Base-by-base conservation (phyloP, 2,888 invertebrate genomes). In the Drosophila pegasa region DNA sequence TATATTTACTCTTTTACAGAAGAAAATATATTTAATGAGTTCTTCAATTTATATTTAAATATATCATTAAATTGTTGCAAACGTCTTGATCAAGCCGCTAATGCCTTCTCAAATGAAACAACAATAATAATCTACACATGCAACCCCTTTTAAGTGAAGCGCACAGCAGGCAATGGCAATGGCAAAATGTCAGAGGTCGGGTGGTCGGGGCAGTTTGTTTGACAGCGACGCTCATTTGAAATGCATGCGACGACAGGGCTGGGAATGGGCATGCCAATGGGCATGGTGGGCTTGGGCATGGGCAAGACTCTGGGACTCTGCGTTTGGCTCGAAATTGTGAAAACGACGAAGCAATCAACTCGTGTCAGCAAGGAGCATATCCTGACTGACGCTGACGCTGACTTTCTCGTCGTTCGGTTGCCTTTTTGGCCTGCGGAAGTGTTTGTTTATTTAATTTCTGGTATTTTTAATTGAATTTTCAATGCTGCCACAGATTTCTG, bases 401-500 rank as follows among this genome's bases (percentile, higher is more conserved):
- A 45, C 41, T 54, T 20, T 20, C 10, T 27, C 33, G 33, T 20
- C 33, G 50, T 35, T 45, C 45, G 18, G 51, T 43, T 73, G 69
- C 40, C 72, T 74, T 75, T 79, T 83, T 76, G 59, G 72, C 82
- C 81, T 81, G 74, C 82, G 83, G 82, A 76, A 70, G 75, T 84
- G 80, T 83, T 84, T 81, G 85, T 75, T 84, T 81, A 83, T 84
- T 81, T 84, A 78, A 84, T 84, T 80, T 85, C 76, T 82, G 82
- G 76, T 78, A 82, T 79, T 87, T 87, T 85, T 87, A 85, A 85
- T 87, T 87, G 87, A 85, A 83, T 87, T 87, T 73, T 79, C 71
- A 78, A 80, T 80, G 64, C 55, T 64, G 63, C 61, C 58, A 64
- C 60, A 47, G 66, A 69, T 67, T 78, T 58, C 54, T 66, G 65